Base-by-base conservation (phyloP, 2,113 vertebrate genomes). In the Siphamia tubifer region DNA sequence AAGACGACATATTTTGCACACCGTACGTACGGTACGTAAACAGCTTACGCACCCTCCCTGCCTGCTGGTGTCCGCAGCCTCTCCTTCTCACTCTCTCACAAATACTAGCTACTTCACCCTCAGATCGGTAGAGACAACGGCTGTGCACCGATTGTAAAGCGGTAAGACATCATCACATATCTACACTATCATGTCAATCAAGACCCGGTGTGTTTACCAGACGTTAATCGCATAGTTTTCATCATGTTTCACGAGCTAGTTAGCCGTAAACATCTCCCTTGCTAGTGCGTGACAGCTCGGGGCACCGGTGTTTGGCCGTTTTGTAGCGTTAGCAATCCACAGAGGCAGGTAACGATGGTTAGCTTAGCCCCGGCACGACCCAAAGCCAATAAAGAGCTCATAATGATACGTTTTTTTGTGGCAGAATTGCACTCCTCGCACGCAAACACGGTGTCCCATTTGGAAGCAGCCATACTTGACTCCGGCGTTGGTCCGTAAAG, bases 161-260 rank as follows among this genome's bases (percentile, higher is more conserved):
- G 88, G 88, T 88, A 90, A 88, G 88, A 16, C 39, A 27, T 73
- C 76, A 11, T 27, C 13, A 56, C 13, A 75, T 28, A 40, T 36
- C 15, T 48, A 53, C 58, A 17, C 30, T 39, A n/a, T 60, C 23
- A 9, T 9, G 40, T 28, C 17, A 15, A 16, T 8, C 23, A 12
- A 13, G 23, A 42, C 2, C 25, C n/a, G 30, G 8, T 32, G 30
- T 42, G 12, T 10, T 1, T 34, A 28, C 1, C 8, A 17, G 11
- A 30, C 13, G 11, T 32, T 28, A 28, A 25, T 11, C 16, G 48
- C 38, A 3, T 44, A 2, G 19, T 38, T 55, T 34, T 40, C 21
- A 21, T 2, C 49, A 30, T 42, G 53, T 55, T 53, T 23, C 49
- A 34, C 34, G 57, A 36, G 68, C 47, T 60, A 30, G 49, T 73